phyloP scores from a whole-genome alignment of 1,140 invertebrate genomes.

The roundworm (Caenorhabditis elegans) region WBcel235 BX284603.4:9100501-9101000 shows the following conservation, averaged over 20 bases:
- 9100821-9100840: too few relatives aligned
- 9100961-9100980: too few relatives aligned
- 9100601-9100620: slow-evolving; percentile 14
- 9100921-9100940: too few relatives aligned
- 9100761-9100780: slow-evolving; percentile 8
- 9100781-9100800: background rate
- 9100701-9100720: slow-evolving; percentile 1
- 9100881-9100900: too few relatives aligned
- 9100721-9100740: background rate
- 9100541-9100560: background rate
- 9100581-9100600: background rate
- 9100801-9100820: slow-evolving; percentile 5
- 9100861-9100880: too few relatives aligned
- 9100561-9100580: background rate
- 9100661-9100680: background rate
- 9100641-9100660: background rate
- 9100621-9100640: background rate
- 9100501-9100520: background rate
- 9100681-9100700: background rate
- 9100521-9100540: slow-evolving; percentile 16
- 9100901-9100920: too few relatives aligned
- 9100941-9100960: too few relatives aligned
- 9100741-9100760: background rate
- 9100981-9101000: too few relatives aligned
- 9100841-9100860: too few relatives aligned